Evolutionary conservation across 1,140 invertebrate species (phyloP), one percentile per base, ranked within the genome.

Genomic region (Scaptomyza pallida): DNA sequence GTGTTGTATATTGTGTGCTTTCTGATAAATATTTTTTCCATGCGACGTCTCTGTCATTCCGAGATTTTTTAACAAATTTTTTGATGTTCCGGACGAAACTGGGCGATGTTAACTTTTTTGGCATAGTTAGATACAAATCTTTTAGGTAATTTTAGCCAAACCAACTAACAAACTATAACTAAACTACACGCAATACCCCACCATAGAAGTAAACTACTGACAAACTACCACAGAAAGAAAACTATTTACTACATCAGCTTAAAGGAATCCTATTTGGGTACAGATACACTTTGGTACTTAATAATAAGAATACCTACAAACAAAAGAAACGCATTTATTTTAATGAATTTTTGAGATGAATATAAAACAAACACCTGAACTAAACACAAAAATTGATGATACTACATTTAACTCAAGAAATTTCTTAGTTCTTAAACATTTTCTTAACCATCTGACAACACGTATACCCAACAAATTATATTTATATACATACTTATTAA

Each of bases 261-360:
- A 37, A 51, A 9, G 6, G 9, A 30, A 41, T 43, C 52, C 48
- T 37, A 35, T 12, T 35, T 51, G 37, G 21, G n/a, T 44, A 59
- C 57, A 75, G 56, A 80, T 68, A 73, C 64, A 83, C 55, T 63
- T 72, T 45, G 64, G 63, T 70, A 76, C 60, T 65, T 68, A 69
- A 52, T 57, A 70, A 54, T 67, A 64, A 64, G 62, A 56, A 76
- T 37, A 61, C 73, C 54, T 44, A 80, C 60, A 71, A 82, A 88
- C 82, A 86, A 86, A 86, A 76, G 69, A 86, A 86, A 82, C 78
- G 82, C 82, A 86, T 86, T 86, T 86, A 86, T 86, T 86, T 86
- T 88, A 81, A 82, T 89, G 71, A 86, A 74, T 67, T 88, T 86
- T 86, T 88, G 74, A 86, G 62, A 77, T 62, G 56, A 70, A 75